These are phyloP conservation scores for Caenorhabditis becei DNA, from an alignment of 2,888 invertebrate genomes.

Conservation along the genomic window DNA sequence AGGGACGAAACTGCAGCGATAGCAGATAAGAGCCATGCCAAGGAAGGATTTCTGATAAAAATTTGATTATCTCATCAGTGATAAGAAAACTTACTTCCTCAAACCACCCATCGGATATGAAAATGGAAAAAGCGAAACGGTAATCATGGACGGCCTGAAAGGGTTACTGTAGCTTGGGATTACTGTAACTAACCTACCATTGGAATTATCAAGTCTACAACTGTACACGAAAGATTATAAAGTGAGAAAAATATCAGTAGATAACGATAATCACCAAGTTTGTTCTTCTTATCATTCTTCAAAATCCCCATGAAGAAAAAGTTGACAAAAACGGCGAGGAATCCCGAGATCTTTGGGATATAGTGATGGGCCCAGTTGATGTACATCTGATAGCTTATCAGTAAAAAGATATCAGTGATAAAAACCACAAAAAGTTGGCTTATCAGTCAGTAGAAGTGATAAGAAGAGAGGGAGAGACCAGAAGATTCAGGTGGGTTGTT, in stretches of 20 bases:
- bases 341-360: slow-evolving; percentile 27
- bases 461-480: too few relatives aligned
- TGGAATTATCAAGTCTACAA: slow-evolving; percentile 29
- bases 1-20: slow-evolving; percentile 31
- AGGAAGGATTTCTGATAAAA: slow-evolving; percentile 17
- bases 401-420: too few relatives aligned
- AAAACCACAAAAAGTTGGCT: too few relatives aligned
- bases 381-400: slow-evolving; percentile 26
- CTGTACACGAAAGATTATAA: slow-evolving; percentile 24
- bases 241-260: slow-evolving; percentile 24
- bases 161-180: too few relatives aligned
- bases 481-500: too few relatives aligned
- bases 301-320: slow-evolving; percentile 14
- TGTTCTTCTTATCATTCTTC: slow-evolving; percentile 19
- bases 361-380: slow-evolving; percentile 35
- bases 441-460: too few relatives aligned
- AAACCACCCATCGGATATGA: slow-evolving; percentile 34
- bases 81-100: too few relatives aligned
- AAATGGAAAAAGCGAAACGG: slow-evolving; percentile 31
- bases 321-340: slow-evolving; percentile 18
- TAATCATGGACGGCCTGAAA: slow-evolving; percentile 12
- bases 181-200: slow-evolving; percentile 7
- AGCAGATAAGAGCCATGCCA: slow-evolving; percentile 3
- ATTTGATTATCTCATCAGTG: too few relatives aligned
- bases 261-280: slow-evolving; percentile 26